Percentiles rank a stretch among this genome's conserved stretches.
Conservation (phyloP, 64 coral and sea anemone genomes). For the Montipora cactus region DNA sequence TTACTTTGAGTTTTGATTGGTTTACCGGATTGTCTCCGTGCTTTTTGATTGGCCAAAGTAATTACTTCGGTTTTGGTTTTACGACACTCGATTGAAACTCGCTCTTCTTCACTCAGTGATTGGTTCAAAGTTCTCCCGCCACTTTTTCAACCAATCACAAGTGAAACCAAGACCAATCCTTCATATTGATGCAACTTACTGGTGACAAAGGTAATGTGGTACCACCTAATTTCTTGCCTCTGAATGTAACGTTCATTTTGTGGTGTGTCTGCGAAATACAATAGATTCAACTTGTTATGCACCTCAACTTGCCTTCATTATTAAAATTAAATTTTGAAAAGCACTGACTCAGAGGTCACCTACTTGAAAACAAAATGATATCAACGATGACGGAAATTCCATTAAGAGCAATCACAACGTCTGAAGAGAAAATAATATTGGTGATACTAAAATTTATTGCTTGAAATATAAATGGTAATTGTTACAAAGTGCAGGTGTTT, state of each 20-base stretch:
- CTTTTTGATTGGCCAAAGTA: too few species aligned
- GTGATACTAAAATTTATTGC: too few species aligned
- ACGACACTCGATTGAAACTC: too few species aligned
- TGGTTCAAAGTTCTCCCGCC: too few species aligned
- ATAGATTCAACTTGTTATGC: neutral
- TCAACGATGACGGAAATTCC: slow-evolving; percentile 82
- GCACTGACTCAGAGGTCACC: neutral
- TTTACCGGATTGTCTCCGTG: too few species aligned
- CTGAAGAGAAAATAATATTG: slow-evolving; percentile 12
- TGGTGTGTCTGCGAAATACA: slow-evolving; percentile 11
- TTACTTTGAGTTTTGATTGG: too few species aligned
- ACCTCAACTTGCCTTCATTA: neutral
- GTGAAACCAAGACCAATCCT: too few species aligned
- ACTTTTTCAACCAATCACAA: too few species aligned
- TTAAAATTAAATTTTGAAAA: neutral
- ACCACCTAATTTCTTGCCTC: slow-evolving; percentile 25
- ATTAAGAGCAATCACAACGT: slow-evolving; percentile 80
- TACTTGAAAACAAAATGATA: slow-evolving; percentile 82
- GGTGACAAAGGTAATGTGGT: slow-evolving; percentile 47
- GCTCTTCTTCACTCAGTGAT: too few species aligned
- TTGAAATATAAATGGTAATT: too few species aligned
- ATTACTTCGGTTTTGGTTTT: too few species aligned
- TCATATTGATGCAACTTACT: slow-evolving; percentile 11
- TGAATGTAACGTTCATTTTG: neutral
- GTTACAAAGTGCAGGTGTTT: too few species aligned